Percentiles rank a stretch among this genome's conserved stretches.
phyloP scores from a whole-genome alignment of 1,140 invertebrate genomes.

The Camponotus pennsylvanicus region DNA sequence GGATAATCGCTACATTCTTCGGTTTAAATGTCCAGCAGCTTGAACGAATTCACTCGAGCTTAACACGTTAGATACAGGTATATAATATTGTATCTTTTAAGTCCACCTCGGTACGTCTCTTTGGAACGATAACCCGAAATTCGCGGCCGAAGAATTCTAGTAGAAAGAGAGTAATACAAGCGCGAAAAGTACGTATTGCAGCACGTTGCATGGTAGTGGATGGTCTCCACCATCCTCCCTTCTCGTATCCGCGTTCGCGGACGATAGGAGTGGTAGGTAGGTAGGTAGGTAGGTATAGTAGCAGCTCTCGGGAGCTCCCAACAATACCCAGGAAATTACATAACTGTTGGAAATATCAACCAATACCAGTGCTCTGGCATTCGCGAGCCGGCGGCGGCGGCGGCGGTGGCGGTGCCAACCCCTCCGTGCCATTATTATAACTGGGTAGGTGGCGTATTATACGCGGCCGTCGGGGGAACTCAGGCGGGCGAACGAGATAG shows the following conservation, averaged over 20 bases:
- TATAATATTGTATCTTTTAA: slow-evolving; percentile 6
- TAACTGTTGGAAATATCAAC: slow-evolving; percentile 87
- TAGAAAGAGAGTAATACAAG: slow-evolving; percentile 40
- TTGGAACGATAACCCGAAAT: slow-evolving; percentile 44
- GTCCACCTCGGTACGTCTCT: slow-evolving; percentile 31
- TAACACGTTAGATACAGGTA: neutral
- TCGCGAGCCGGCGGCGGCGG: slow-evolving; percentile 68
- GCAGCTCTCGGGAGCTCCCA: slow-evolving; percentile 71
- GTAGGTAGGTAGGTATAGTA: slow-evolving; percentile 63
- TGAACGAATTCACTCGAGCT: neutral
- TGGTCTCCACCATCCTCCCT: slow-evolving; percentile 10
- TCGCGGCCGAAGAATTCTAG: slow-evolving; percentile 49
- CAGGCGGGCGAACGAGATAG: slow-evolving; percentile 85
- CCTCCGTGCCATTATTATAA: slow-evolving; percentile 84
- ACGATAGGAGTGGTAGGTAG: slow-evolving; percentile 80
- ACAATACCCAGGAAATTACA: slow-evolving; percentile 87
- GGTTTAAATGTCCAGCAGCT: slow-evolving; percentile 5
- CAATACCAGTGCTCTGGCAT: slow-evolving; percentile 82
- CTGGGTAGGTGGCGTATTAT: slow-evolving; percentile 85
- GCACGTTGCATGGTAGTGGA: slow-evolving; percentile 44
- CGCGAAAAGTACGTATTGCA: slow-evolving; percentile 37
- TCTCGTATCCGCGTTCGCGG: slow-evolving; percentile 80
- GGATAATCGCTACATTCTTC: slow-evolving; percentile 1
- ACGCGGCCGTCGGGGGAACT: slow-evolving; percentile 84
- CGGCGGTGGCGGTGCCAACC: slow-evolving; percentile 67